A percentile compares a stretch with the other conserved stretches of the same genome.
Conservation (phyloP, 2,797 vertebrate genomes). For the Sitta carolinensis region DNA sequence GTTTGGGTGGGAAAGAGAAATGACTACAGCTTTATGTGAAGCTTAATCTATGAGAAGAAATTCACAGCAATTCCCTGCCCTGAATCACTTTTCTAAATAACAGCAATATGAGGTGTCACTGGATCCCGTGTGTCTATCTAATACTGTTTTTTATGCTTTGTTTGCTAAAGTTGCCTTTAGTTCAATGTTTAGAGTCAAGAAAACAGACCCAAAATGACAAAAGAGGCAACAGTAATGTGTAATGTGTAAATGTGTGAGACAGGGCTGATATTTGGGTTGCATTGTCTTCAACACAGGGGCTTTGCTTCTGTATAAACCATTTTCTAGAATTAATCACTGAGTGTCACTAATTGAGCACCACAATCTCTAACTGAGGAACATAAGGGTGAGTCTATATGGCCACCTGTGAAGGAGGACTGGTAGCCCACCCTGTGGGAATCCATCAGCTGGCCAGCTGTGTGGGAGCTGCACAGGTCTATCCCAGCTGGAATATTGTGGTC, state of each 20-base stretch:
- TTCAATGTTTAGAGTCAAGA: neutral
- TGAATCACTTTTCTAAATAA: neutral
- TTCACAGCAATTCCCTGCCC: neutral
- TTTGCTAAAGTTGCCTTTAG: neutral
- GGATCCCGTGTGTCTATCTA: neutral
- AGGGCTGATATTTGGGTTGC: neutral
- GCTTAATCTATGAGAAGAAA: neutral
- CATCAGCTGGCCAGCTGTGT: neutral
- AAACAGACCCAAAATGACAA: neutral
- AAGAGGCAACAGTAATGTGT: neutral
- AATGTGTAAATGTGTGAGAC: neutral
- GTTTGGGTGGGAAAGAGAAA: neutral
- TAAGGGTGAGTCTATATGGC: neutral
- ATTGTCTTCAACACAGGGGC: neutral
- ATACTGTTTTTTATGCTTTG: neutral
- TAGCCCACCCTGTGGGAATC: neutral
- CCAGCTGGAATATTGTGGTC: neutral
- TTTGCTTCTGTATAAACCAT: neutral
- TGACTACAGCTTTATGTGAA: neutral
- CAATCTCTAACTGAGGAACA: fast-evolving
- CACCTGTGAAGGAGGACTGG: neutral
- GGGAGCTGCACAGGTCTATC: neutral
- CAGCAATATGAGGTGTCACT: neutral
- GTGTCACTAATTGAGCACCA: neutral
- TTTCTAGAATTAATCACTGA: neutral